Evolutionary conservation across 2,888 invertebrate species (phyloP), one percentile per base, ranked within the genome.

Genomic region (Carterocephalus palaemon): DNA sequence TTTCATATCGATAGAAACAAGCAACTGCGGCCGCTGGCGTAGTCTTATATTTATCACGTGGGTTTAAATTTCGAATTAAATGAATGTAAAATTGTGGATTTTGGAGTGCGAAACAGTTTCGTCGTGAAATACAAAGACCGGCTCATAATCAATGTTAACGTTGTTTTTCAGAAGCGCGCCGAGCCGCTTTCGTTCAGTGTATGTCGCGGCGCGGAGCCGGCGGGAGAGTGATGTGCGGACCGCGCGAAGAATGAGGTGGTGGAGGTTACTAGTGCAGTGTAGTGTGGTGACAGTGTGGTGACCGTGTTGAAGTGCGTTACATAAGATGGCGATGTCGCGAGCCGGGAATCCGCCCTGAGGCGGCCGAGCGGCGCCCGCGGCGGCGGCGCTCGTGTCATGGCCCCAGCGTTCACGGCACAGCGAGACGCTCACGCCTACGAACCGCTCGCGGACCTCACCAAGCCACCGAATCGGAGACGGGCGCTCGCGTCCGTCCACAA

Each of bases 321-420:
- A 83, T 84, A 83, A 84, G 81, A 59, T 53, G 54, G 69, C 58
- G 56, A 82, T 85, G 85, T 63, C 65, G 57, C 66, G 67, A 60
- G 57, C 60, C 52, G 70, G 67, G 59, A 70, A 75, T 68, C 69
- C 70, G 73, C 74, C 75, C 71, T 83, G 80, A 82, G 69, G 72
- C 74, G 70, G 60, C 67, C 67, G 65, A 74, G 71, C 70, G 67
- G 78, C 74, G 78, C 73, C 71, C 68, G 67, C 88, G 88, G 88
- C 82, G 81, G 88, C 77, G 73, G 51, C 54, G 89, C 89, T 89
- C 88, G 91, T 93, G 90, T 93, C 91, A 96, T 96, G 96, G 96
- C 96, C 91, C 96, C 96, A 89, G 96, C 96, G 89, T 92, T 95
- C 86, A 93, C 95, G 76, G 94, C 95, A 90, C 80, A 88, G 69